A percentile compares a stretch with the other conserved stretches of the same genome.
Evolutionary conservation across 2,888 invertebrate species (phyloP).

Genomic region (Pristionchus maxplancki): DNA sequence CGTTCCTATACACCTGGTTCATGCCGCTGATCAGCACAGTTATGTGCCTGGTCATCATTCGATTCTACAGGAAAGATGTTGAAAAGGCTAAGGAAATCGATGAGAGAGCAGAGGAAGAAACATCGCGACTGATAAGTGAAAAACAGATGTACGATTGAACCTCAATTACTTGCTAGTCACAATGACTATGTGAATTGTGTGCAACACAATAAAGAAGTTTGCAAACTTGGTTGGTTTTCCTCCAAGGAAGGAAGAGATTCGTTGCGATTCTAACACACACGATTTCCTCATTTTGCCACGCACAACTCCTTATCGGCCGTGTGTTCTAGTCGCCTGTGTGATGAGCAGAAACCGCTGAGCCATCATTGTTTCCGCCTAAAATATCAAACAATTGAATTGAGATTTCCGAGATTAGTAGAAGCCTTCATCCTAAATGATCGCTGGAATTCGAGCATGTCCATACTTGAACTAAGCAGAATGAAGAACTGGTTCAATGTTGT

Average conservation of each 20-base stretch:
- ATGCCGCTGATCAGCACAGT: neutral
- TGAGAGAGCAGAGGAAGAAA: neutral
- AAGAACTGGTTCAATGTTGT: too few relatives aligned
- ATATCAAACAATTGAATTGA: too few relatives aligned
- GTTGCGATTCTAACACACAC: neutral
- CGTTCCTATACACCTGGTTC: neutral
- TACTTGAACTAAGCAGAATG: too few relatives aligned
- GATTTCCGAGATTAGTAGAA: too few relatives aligned
- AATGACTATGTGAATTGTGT: too few relatives aligned
- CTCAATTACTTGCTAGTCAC: too few relatives aligned
- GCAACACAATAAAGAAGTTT: too few relatives aligned
- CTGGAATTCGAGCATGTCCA: too few relatives aligned
- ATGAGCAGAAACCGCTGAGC: neutral
- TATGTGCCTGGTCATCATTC: neutral
- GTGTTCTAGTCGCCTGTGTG: neutral
- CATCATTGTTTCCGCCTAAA: too few relatives aligned
- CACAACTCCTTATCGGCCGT: neutral
- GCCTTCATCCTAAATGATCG: too few relatives aligned
- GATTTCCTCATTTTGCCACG: neutral
- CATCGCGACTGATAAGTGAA: neutral
- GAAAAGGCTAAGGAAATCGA: neutral
- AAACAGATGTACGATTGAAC: neutral
- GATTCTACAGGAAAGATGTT: neutral
- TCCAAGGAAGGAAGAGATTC: neutral
- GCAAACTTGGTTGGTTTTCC: too few relatives aligned